A percentile compares a stretch with the other conserved stretches of the same genome.
phyloP scores from a whole-genome alignment of 1,140 invertebrate genomes.

The Rhyzopertha dominica region DNA sequence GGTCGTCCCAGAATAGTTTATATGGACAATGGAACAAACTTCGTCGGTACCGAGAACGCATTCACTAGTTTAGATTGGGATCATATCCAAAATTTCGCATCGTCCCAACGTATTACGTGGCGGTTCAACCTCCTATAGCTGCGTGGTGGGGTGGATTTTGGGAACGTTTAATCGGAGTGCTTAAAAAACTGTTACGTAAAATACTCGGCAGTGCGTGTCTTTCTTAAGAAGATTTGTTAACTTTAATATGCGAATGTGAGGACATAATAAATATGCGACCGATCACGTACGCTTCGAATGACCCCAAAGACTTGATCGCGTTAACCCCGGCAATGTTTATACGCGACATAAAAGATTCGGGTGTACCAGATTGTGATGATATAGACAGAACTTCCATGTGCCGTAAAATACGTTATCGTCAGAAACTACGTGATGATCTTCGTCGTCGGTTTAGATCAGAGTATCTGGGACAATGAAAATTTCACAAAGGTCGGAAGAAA shows the following conservation, averaged over 20 bases:
- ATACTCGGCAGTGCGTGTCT: conserved; percentile 32
- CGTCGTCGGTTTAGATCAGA: too few species aligned
- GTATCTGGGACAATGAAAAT: too few species aligned
- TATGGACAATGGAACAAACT: conserved; percentile 46
- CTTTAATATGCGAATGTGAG: conserved; percentile 37
- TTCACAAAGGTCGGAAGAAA: too few species aligned
- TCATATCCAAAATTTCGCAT: background rate
- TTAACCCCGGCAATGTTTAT: conserved; percentile 20
- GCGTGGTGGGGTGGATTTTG: conserved; percentile 47
- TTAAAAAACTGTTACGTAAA: conserved; percentile 35
- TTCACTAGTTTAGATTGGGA: conserved; percentile 31
- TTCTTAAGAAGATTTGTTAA: conserved; percentile 37
- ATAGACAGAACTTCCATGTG: too few species aligned
- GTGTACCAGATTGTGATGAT: too few species aligned
- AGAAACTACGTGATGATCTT: too few species aligned
- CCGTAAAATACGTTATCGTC: too few species aligned
- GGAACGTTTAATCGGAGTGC: conserved; percentile 43
- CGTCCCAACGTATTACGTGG: conserved; percentile 14
- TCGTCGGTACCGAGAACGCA: conserved; percentile 31
- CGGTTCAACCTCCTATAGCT: conserved; percentile 30
- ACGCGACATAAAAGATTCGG: too few species aligned
- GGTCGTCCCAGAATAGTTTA: conserved; percentile 40
- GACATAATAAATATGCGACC: conserved; percentile 38
- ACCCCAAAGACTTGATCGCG: conserved; percentile 20
- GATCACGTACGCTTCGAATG: conserved; percentile 36